phyloP scores from a whole-genome alignment of 2,797 vertebrate species.

The Malacoraja senta region DNA sequence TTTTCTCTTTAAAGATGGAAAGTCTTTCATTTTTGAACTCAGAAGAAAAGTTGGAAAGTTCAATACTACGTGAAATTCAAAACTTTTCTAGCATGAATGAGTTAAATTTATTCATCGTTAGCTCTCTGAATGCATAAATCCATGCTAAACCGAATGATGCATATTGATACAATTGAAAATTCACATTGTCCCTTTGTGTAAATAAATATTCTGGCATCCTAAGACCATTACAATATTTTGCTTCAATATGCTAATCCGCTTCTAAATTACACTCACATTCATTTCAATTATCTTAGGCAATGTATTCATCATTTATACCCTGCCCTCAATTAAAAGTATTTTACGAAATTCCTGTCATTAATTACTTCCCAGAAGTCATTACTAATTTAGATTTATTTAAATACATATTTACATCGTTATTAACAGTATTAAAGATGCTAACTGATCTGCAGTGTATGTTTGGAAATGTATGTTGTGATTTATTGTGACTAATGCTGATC shows the following conservation, averaged over 20 bases:
- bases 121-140: not conserved
- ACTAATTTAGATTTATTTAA: not conserved
- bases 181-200: not conserved
- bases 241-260: not conserved
- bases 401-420: not conserved
- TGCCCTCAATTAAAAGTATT: not conserved
- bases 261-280: not conserved
- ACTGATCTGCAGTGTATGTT: not conserved
- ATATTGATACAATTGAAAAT: not conserved
- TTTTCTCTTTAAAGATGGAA: not conserved
- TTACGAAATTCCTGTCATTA: not conserved
- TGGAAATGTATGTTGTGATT: not conserved
- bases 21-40: not conserved
- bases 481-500: not conserved
- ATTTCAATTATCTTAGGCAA: not conserved
- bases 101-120: too few relatives aligned
- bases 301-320: not conserved
- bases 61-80: not conserved
- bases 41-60: not conserved
- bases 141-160: not conserved
- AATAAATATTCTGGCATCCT: not conserved
- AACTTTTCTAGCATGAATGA: not conserved
- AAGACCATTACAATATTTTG: not conserved
- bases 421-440: not conserved
- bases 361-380: not conserved